Evolutionary conservation across 2,797 vertebrate genomes (phyloP).

Genomic region (Malacoctenus gilli): DNA sequence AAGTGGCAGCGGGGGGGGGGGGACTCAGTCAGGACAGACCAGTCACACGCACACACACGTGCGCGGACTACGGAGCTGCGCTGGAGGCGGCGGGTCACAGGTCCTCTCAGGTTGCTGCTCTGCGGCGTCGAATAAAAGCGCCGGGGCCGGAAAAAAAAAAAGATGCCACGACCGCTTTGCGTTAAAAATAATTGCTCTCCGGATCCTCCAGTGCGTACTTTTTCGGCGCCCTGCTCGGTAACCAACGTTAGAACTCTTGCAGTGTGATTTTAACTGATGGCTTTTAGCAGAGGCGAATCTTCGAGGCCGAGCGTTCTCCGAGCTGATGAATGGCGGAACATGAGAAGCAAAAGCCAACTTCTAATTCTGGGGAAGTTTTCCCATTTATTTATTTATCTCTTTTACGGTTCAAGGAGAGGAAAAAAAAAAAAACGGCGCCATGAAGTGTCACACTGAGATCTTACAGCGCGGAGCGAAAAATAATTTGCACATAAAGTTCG

Average conservation of each 20-base stretch:
- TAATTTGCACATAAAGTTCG: conserved; percentile 59
- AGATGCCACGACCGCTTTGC: conserved; percentile 12
- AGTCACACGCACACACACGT: conserved; percentile 11
- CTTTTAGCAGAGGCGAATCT: conserved; percentile 29
- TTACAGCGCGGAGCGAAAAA: conserved; percentile 36
- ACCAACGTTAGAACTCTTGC: conserved; percentile 12
- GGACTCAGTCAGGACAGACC: conserved; percentile 6
- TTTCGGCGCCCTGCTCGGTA: neutral
- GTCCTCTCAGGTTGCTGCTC: conserved; percentile 15
- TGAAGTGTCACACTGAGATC: conserved; percentile 43
- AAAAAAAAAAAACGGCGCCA: conserved; percentile 28
- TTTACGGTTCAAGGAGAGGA: conserved; percentile 25
- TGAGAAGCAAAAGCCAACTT: conserved; percentile 30
- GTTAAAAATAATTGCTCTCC: conserved; percentile 11
- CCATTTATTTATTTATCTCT: conserved; percentile 1
- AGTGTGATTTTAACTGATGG: conserved; percentile 24
- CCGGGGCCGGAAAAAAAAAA: no score
- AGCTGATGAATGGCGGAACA: conserved; percentile 29
- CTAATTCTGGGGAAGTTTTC: conserved; percentile 31
- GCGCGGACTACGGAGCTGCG: no score
- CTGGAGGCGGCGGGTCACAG: conserved; percentile 3
- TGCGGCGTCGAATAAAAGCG: conserved; percentile 20
- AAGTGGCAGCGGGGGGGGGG: conserved; percentile 25
- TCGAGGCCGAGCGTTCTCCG: neutral
- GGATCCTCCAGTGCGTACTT: neutral